Conservation (phyloP, 2,888 invertebrate genomes). For the Drosophila prolongata region DNA sequence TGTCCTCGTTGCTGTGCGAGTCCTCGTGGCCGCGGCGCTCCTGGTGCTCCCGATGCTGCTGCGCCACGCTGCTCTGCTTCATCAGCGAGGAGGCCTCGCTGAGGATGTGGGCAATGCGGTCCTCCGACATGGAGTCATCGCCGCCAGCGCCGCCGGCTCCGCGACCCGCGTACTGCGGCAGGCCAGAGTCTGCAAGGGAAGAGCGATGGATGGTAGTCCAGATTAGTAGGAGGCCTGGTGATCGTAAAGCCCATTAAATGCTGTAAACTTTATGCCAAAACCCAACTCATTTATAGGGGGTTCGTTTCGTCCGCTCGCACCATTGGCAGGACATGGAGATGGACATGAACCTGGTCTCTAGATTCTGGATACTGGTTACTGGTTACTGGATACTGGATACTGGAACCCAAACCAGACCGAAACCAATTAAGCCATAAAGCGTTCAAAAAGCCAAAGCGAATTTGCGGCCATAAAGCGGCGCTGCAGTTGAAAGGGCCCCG, state of each 20-base stretch:
- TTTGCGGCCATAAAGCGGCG: slow-evolving; percentile 74
- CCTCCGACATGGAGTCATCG: slow-evolving; percentile 93
- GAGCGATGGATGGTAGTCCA: background rate
- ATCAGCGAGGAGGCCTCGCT: slow-evolving; percentile 96
- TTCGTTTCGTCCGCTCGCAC: background rate
- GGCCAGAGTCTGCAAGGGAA: slow-evolving; percentile 88
- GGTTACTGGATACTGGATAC: background rate
- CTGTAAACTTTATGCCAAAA: slow-evolving; percentile 71
- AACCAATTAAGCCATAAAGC: slow-evolving; percentile 76
- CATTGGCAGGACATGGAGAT: background rate
- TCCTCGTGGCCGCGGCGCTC: slow-evolving; percentile 84
- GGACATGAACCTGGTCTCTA: background rate
- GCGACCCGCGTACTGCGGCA: slow-evolving; percentile 91
- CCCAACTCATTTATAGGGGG: slow-evolving; percentile 52
- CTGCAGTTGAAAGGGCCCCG: slow-evolving; percentile 58
- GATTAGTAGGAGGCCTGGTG: slow-evolving; percentile 32
- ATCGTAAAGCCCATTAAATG: slow-evolving; percentile 82
- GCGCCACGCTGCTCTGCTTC: slow-evolving; percentile 85
- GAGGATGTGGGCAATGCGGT: slow-evolving; percentile 96
- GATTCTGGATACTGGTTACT: background rate
- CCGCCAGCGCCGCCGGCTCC: slow-evolving; percentile 90
- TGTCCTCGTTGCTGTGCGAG: slow-evolving; percentile 92
- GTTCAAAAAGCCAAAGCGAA: slow-evolving; percentile 78
- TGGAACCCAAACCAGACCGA: slow-evolving; percentile 2
- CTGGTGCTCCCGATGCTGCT: slow-evolving; percentile 84